Base-by-base conservation (phyloP, 2,113 vertebrate species). In the Anser cygnoides region DNA sequence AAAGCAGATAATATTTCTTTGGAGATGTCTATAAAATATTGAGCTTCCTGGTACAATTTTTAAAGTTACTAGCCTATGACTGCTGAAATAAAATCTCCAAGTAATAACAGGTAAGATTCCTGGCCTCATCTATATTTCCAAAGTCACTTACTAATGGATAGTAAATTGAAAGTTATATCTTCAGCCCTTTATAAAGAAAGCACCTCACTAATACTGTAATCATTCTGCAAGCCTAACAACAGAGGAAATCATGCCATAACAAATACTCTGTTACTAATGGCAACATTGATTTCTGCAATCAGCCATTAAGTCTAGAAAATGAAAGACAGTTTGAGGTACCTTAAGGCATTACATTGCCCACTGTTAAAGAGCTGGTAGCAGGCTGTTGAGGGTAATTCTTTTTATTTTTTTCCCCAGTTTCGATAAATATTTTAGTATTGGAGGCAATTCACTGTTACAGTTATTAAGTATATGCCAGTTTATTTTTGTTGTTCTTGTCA, bases 271-370 rank as follows among this genome's bases (percentile, higher is more conserved):
- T 98, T 98, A 98, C 98, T 98, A 98, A 98, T 98, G 97, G 98
- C 98, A 98, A 98, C 98, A 98, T 98, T 98, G 98, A 98, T 98
- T 98, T 98, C 98, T 98, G 98, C 98, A 98, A 98, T 98, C 98
- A 98, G 97, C 98, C 98, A 98, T 98, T 98, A 98, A 98, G 98
- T 97, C 98, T 97, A 81, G 97, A 98, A 98, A 98, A 98, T 98
- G 98, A 98, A 98, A 98, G 98, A 98, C 98, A 97, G 98, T 98
- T 97, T 97, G 97, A 97, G 98, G 96, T 97, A 98, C 97, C 98
- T 98, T 95, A 93, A 98, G 98, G 98, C 98, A 94, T 96, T 95
- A 96, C 91, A 13, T 88, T 97, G 98, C 97, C 98, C 98, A 96
- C 97, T 96, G 98, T 95, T 97, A 96, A 96, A 96, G 97, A 97